A percentile compares a stretch with the other conserved stretches of the same genome.
Conservation (phyloP, 2,797 vertebrate genomes). For the Xenops minutus region DNA sequence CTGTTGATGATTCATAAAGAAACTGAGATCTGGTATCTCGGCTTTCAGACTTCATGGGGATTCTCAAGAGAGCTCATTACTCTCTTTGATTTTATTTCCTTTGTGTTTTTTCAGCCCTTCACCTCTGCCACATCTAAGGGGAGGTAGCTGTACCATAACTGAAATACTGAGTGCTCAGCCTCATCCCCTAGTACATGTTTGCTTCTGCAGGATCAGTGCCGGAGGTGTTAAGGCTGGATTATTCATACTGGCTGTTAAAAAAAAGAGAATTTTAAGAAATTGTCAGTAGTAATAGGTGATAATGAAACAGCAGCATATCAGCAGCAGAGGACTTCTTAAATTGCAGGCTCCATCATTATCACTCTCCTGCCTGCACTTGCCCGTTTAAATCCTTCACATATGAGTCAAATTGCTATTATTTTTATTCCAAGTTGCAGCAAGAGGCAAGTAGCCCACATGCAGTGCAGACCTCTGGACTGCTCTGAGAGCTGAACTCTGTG, state of each 20-base stretch:
- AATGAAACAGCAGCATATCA: constrained; percentile 57
- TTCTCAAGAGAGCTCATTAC: neutral
- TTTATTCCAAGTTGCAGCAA: neutral
- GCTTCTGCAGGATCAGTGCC: neutral
- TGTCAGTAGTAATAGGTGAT: constrained; percentile 41
- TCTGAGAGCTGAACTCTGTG: neutral
- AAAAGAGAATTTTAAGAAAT: neutral
- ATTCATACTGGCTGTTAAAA: neutral
- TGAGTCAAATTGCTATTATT: neutral
- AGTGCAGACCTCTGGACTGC: neutral
- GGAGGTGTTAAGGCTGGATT: neutral
- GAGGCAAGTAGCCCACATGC: neutral
- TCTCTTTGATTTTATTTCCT: neutral
- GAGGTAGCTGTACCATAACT: neutral
- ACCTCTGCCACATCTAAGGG: neutral
- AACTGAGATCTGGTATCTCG: neutral
- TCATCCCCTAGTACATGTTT: neutral
- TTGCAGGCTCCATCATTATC: constrained; percentile 42
- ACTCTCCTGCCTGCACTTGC: constrained; percentile 64
- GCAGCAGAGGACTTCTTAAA: neutral
- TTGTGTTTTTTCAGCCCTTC: neutral
- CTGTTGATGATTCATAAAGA: neutral
- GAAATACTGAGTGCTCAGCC: neutral
- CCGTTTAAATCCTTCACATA: neutral
- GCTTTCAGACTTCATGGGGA: neutral